Percentiles rank a stretch among this genome's conserved stretches.
phyloP scores from a whole-genome alignment of 1,140 invertebrate genomes.

The Acromyrmex heyeri region DNA sequence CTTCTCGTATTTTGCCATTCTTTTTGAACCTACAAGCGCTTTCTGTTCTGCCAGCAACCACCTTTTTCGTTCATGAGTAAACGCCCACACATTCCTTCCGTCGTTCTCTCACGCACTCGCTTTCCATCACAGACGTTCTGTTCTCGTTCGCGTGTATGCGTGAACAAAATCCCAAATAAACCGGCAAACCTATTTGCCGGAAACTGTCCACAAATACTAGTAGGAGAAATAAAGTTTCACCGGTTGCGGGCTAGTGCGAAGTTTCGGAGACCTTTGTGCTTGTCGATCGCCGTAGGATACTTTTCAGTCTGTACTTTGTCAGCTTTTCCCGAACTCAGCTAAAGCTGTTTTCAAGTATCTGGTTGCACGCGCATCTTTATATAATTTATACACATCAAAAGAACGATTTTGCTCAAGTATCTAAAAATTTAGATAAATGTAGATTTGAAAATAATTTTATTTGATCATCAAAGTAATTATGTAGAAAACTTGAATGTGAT shows the following conservation, averaged over 20 bases:
- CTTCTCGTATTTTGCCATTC: conserved; percentile 25
- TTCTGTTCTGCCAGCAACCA: background rate
- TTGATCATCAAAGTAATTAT: no score
- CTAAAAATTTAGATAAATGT: no score
- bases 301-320: conserved; percentile 46
- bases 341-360: background rate
- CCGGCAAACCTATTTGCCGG: conserved; percentile 66
- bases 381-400: conserved; percentile 14
- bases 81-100: conserved; percentile 2
- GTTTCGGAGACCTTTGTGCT: conserved; percentile 50
- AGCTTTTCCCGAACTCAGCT: conserved; percentile 30
- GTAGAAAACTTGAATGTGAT: no score
- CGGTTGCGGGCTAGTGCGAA: conserved; percentile 43
- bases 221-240: conserved; percentile 64
- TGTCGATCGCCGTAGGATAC: conserved; percentile 40
- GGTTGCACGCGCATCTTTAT: background rate
- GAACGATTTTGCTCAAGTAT: no score
- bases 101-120: conserved; percentile 29
- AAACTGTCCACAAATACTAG: conserved; percentile 69
- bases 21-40: conserved; percentile 29
- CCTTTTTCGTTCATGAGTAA: conserved; percentile 44
- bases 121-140: conserved; percentile 41
- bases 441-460: no score
- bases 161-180: conserved; percentile 62
- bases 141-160: conserved; percentile 39